These are phyloP conservation scores for Altica lythri DNA, from an alignment of 2,888 invertebrate species.

Conservation along the genomic window DNA sequence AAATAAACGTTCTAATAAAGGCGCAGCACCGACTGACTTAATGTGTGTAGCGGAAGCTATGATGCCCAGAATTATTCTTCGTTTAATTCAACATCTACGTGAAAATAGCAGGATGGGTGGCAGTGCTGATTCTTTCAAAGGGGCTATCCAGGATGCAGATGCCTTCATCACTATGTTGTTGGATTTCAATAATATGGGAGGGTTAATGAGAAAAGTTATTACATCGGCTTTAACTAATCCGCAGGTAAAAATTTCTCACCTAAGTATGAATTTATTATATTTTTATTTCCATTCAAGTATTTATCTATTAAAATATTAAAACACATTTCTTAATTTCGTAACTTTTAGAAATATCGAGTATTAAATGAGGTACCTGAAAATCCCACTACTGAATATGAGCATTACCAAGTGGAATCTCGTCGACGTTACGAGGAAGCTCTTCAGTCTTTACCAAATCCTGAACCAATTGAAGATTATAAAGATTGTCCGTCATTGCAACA, in stretches of 20 bases:
- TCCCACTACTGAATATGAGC: slow-evolving; percentile 71
- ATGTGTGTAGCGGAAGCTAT: slow-evolving; percentile 91
- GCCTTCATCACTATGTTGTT: slow-evolving; percentile 88
- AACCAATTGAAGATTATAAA: slow-evolving; percentile 75
- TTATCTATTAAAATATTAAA: too few species aligned
- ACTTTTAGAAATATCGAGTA: slow-evolving; percentile 72
- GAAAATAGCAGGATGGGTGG: slow-evolving; percentile 65
- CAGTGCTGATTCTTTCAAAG: slow-evolving; percentile 65
- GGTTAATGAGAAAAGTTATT: slow-evolving; percentile 93
- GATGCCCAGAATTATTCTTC: slow-evolving; percentile 89
- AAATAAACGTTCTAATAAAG: slow-evolving; percentile 74
- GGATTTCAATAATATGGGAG: slow-evolving; percentile 95
- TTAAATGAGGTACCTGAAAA: slow-evolving; percentile 68
- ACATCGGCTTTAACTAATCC: slow-evolving; percentile 88
- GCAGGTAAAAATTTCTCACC: slow-evolving; percentile 67
- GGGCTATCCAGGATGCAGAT: slow-evolving; percentile 83
- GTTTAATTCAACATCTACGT: slow-evolving; percentile 88
- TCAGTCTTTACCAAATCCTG: slow-evolving; percentile 74
- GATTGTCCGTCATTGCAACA: slow-evolving; percentile 81
- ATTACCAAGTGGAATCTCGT: slow-evolving; percentile 74
- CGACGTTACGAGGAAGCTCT: slow-evolving; percentile 81
- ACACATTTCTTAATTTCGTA: too few species aligned
- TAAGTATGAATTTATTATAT: too few species aligned
- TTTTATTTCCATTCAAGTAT: too few species aligned
- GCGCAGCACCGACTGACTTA: slow-evolving; percentile 78